Base-by-base conservation (phyloP, 1,140 invertebrate genomes). In the Drosophila ohnishii region DNA sequence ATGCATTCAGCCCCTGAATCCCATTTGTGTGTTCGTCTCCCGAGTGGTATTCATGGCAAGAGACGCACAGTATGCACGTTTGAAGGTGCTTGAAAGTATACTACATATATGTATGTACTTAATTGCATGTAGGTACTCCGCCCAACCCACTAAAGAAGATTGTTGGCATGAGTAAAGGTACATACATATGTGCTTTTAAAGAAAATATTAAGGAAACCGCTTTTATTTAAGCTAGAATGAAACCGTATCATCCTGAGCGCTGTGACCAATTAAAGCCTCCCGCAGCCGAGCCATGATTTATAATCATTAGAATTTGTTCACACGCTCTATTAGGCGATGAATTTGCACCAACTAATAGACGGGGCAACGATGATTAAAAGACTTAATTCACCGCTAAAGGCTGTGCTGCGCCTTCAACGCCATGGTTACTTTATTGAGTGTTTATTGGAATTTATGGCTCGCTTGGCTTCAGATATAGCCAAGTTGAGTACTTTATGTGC, bases 391-490 rank as follows among this genome's bases (percentile, higher is more conserved):
- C 37, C 60, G 70, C 64, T 63, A 67, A 79, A 60, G 64, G 60
- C 71, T 32, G 10, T 34, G 56, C 11, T 34, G 30, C 14, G 19
- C 34, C 25, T 9, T 28, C 39, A 37, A 14, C 16, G 22, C 10
- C 28, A 28, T 50, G 32, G 44, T 28, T 44, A 39, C 83, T 78
- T 87, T 78, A 87, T 87, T 76, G 63, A 58, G 75, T 82, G 62
- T 65, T 87, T 86, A 87, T 86, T 86, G 71, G 79, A 72, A 86
- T 86, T 86, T 87, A 86, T 82, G 75, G 76, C 72, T 57, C 42
- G 19, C 14, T 44, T 34, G 50, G 37, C 65, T 74, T 40, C 32
- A 72, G 65, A 32, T 70, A 61, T 40, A 67, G 14, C 45, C 22
- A 51, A 67, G 53, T 53, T 64, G 58, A 59, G 60, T 75, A 80